A percentile compares a stretch with the other conserved stretches of the same genome.
Conservation (phyloP, 1,140 invertebrate species). For the Drosophila lacteicornis region DNA sequence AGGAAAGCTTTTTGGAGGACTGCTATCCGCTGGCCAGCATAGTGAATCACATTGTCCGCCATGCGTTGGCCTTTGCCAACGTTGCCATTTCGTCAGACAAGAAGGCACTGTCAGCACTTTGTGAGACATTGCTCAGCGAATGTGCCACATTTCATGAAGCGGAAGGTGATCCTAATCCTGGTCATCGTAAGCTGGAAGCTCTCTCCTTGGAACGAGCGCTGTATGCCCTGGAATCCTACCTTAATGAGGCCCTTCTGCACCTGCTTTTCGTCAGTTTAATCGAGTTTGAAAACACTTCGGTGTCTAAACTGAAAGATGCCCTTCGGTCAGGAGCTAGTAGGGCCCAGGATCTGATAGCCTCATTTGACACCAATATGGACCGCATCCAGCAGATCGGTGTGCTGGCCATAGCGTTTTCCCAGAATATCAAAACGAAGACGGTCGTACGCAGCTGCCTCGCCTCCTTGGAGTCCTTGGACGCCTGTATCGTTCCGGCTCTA, state of each 20-base stretch:
- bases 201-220: constrained; percentile 64
- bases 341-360: constrained; percentile 49
- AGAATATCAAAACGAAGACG: constrained; percentile 70
- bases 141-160: constrained; percentile 60
- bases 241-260: constrained; percentile 73
- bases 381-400: constrained; percentile 78
- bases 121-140: constrained; percentile 70
- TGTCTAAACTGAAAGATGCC: constrained; percentile 40
- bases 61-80: constrained; percentile 81
- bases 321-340: constrained; percentile 17
- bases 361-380: constrained; percentile 76
- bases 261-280: constrained; percentile 60
- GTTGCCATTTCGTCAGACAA: constrained; percentile 70
- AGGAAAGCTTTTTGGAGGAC: constrained; percentile 7
- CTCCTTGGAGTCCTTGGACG: constrained; percentile 73
- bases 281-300: constrained; percentile 57
- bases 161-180: constrained; percentile 27
- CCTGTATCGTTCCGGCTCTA: constrained; percentile 70
- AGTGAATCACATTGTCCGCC: constrained; percentile 62
- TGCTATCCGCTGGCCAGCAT: constrained; percentile 45
- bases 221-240: constrained; percentile 63
- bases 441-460: constrained; percentile 75
- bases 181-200: constrained; percentile 70
- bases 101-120: constrained; percentile 64
- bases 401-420: constrained; percentile 73